Base-by-base conservation (phyloP, 1,140 invertebrate species). In the Ctenoplectra terminalis region DNA sequence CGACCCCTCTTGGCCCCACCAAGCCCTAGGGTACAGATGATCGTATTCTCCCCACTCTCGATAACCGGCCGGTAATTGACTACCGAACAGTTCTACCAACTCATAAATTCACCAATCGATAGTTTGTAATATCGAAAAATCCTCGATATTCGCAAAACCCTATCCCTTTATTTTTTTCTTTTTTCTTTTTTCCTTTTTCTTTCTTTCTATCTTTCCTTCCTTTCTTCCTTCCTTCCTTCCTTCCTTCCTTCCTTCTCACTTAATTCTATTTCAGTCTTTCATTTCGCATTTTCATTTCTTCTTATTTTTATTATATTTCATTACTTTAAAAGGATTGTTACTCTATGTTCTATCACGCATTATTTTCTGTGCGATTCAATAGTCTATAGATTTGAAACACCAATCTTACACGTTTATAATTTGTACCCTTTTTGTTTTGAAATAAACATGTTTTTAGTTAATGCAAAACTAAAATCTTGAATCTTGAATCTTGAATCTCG, bases 51-150 rank as follows among this genome's bases (percentile, higher is more conserved):
- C 61, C 78, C 78, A 73, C 78, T 54, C 60, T 56, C 23, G 26
- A 56, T 66, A 46, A 48, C 71, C 31, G 48, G 40, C 48, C 26
- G 48, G 75, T 78, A 70, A 82, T 81, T 81, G 81, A 72, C 81
- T 71, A 43, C 48, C 67, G 17, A 40, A 4, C 81, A 83, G 43
- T 63, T 17, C 15, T 64, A n/a, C 81, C 81, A 83, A 83, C 67
- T 15, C 17, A 11, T 43, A 6, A n/a, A n/a, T 40, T 17, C 17
- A 6, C 17, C 37, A 20, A 48, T 34, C 48, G 54, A 70, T 5
- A 71, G 20, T 52, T 66, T 61, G 17, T 64, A 34, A 56, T 56
- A 13, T 23, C 46, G 29, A 48, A 7, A 7, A 17, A 23, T 23
- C 1, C 11, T 74, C 34, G 48, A 37, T 67, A 37, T 37, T 66